Evolutionary conservation across 2,113 vertebrate species (phyloP).

Genomic region (Crypturellus undulatus): DNA sequence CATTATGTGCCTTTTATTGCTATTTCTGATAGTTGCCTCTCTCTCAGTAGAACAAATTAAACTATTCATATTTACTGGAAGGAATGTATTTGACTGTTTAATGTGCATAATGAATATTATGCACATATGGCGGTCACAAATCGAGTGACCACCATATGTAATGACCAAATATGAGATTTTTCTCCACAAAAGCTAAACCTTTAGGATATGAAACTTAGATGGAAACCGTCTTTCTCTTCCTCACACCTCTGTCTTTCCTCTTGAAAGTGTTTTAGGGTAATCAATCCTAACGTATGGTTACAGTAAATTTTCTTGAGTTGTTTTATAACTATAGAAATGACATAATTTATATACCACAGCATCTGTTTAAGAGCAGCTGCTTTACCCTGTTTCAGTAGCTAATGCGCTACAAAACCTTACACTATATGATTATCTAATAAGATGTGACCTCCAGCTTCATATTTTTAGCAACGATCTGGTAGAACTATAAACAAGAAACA

Average conservation of each 20-base stretch:
- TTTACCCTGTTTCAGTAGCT: conserved; percentile 26
- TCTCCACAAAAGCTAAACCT: neutral
- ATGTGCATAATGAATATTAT: conserved; percentile 37
- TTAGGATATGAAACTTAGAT: neutral
- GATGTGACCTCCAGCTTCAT: conserved; percentile 22
- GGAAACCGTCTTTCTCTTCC: neutral
- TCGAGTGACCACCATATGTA: conserved; percentile 36
- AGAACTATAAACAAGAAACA: conserved; percentile 4
- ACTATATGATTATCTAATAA: conserved; percentile 31
- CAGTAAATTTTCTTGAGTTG: conserved; percentile 61
- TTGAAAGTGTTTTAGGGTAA: conserved; percentile 52
- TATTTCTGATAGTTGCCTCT: conserved; percentile 78
- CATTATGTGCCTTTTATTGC: conserved; percentile 82
- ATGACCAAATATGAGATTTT: conserved; percentile 35
- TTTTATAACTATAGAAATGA: conserved; percentile 64
- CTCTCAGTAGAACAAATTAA: conserved; percentile 76
- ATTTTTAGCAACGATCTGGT: conserved; percentile 13
- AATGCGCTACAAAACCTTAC: conserved; percentile 15
- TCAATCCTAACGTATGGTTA: conserved; percentile 62
- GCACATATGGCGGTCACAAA: too few species aligned
- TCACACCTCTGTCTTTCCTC: neutral
- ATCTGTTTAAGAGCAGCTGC: conserved; percentile 50
- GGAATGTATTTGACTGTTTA: conserved; percentile 61
- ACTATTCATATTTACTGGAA: conserved; percentile 68
- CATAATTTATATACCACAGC: conserved; percentile 30